A percentile compares a stretch with the other conserved stretches of the same genome.
phyloP scores from a whole-genome alignment of 2,888 invertebrate genomes.

The Synanthedon tipuliformis region DNA sequence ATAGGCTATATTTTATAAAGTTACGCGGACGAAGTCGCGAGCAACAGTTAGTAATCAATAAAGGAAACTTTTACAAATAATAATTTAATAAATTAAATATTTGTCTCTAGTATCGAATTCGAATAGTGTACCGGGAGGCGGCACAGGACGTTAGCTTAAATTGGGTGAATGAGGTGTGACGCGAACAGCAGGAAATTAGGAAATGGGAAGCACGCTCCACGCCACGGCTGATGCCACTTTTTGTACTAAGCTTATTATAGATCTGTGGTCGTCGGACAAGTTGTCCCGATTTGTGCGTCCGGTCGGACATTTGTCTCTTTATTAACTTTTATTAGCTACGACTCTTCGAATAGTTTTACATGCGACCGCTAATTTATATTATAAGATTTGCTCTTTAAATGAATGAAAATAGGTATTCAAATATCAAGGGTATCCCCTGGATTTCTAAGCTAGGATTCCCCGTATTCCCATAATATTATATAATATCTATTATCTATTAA shows the following conservation, averaged over 20 bases:
- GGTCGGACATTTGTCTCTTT: conserved; percentile 17
- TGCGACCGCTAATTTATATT: no score
- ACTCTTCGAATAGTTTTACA: not conserved
- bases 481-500: no score
- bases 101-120: not conserved
- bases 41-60: no score
- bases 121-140: not conserved
- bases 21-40: no score
- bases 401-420: no score
- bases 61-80: no score
- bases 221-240: conserved; percentile 7
- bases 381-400: no score
- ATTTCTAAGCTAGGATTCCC: no score
- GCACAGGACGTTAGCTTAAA: conserved; percentile 23
- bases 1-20: no score
- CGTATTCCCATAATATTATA: no score
- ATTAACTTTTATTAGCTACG: conserved; percentile 17
- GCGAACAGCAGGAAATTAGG: conserved; percentile 43
- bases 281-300: conserved; percentile 24
- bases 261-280: conserved; percentile 1
- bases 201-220: conserved; percentile 35
- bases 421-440: no score
- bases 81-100: no score
- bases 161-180: conserved; percentile 34
- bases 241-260: conserved; percentile 9